Evolutionary conservation across 2,797 vertebrate species (phyloP).

Genomic region (Psittacula derbiana): DNA sequence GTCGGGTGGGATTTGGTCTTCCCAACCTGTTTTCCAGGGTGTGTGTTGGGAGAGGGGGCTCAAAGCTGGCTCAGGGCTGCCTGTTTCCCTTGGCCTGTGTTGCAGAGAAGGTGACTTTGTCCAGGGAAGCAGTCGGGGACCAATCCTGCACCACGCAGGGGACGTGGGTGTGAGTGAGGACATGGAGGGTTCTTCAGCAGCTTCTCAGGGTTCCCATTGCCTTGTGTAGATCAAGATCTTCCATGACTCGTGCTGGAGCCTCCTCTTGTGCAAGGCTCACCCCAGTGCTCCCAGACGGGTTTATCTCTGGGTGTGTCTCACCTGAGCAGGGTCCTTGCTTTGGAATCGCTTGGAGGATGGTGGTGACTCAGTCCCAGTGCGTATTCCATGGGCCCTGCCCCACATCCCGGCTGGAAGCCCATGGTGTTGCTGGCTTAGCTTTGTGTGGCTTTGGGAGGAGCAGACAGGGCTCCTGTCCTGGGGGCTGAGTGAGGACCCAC

Average conservation of each 20-base stretch:
- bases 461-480: not conserved
- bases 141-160: not conserved
- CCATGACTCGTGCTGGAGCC: not conserved
- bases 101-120: too few species aligned
- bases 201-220: not conserved
- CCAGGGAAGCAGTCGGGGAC: accelerated
- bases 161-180: not conserved
- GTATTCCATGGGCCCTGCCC: not conserved
- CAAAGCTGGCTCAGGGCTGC: not conserved
- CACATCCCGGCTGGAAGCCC: not conserved
- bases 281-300: not conserved
- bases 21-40: not conserved
- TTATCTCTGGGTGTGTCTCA: not conserved
- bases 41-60: not conserved
- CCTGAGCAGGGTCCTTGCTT: not conserved
- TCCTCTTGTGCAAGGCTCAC: not conserved
- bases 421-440: not conserved
- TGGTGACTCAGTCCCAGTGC: not conserved
- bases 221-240: not conserved
- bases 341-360: not conserved
- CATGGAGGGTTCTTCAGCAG: not conserved
- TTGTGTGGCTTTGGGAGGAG: not conserved
- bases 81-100: not conserved
- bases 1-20: not conserved
- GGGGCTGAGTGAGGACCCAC: not conserved